Conservation (phyloP, 2,113 vertebrate species). For the Poeciliopsis prolifica region DNA sequence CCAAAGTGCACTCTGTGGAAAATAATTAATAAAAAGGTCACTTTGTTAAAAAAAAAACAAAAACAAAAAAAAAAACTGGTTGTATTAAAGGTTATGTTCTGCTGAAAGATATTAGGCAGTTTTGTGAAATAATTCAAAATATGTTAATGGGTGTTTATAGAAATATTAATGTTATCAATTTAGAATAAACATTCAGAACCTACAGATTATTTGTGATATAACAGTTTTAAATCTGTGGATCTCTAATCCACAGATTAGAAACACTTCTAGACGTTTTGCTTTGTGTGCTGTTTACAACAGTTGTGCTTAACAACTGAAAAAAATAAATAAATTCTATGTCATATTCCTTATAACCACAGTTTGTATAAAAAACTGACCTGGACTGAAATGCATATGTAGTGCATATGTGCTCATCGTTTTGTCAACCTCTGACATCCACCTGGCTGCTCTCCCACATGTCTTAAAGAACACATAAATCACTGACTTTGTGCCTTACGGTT, state of each 20-base stretch:
- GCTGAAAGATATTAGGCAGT: too few relatives aligned
- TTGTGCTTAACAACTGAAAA: background rate
- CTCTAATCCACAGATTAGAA: background rate
- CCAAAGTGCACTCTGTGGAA: too few relatives aligned
- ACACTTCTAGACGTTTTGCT: background rate
- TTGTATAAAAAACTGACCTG: slow-evolving; percentile 3
- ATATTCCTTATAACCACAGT: background rate
- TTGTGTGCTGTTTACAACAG: background rate
- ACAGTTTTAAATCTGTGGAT: background rate
- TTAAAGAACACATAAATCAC: slow-evolving; percentile 1
- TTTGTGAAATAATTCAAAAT: too few relatives aligned
- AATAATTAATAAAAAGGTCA: too few relatives aligned
- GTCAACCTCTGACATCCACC: background rate
- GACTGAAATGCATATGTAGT: too few relatives aligned
- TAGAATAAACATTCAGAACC: too few relatives aligned
- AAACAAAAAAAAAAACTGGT: too few relatives aligned
- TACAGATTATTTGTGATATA: background rate
- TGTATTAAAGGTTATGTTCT: too few relatives aligned
- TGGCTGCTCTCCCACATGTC: background rate
- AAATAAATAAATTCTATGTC: background rate
- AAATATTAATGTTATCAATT: too few relatives aligned
- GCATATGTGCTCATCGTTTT: too few relatives aligned
- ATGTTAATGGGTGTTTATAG: too few relatives aligned
- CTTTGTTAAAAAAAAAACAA: too few relatives aligned
- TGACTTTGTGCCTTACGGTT: background rate